phyloP scores from a whole-genome alignment of 2,888 invertebrate species.

The Abscondita cerata region DNA sequence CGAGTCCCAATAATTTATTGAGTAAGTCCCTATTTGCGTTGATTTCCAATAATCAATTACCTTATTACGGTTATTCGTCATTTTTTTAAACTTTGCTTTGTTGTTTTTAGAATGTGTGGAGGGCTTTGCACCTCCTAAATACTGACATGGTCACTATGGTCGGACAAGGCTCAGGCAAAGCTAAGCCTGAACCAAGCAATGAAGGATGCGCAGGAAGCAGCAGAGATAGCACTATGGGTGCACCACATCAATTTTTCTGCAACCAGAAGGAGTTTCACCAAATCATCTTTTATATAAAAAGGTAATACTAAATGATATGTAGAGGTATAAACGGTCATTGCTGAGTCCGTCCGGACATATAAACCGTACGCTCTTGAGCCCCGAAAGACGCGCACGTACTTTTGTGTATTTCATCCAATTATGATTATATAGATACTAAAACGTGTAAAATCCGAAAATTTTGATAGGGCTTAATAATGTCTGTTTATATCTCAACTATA shows the following conservation, averaged over 20 bases:
- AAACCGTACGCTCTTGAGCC: no score
- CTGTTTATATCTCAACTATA: no score
- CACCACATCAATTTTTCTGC: constrained; percentile 47
- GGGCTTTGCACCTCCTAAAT: constrained; percentile 49
- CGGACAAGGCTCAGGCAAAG: constrained; percentile 70
- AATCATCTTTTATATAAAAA: constrained; percentile 90
- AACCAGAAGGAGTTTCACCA: constrained; percentile 80
- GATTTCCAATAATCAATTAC: not conserved
- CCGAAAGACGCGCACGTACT: no score
- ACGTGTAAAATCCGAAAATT: no score
- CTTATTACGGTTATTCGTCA: not conserved
- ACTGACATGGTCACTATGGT: constrained; percentile 71
- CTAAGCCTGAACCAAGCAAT: constrained; percentile 63
- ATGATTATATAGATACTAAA: no score
- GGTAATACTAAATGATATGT: no score
- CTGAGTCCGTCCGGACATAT: no score
- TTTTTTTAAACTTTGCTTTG: constrained; percentile 1
- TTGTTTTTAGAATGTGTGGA: constrained; percentile 44
- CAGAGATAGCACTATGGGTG: constrained; percentile 51
- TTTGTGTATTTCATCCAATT: no score
- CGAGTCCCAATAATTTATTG: constrained; percentile 5
- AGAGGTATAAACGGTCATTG: no score
- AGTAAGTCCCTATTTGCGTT: constrained; percentile 12
- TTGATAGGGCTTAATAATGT: no score
- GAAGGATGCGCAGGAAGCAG: constrained; percentile 55